Evolutionary conservation across 2,888 invertebrate species (phyloP).

Genomic region (Conomelus anceps): DNA sequence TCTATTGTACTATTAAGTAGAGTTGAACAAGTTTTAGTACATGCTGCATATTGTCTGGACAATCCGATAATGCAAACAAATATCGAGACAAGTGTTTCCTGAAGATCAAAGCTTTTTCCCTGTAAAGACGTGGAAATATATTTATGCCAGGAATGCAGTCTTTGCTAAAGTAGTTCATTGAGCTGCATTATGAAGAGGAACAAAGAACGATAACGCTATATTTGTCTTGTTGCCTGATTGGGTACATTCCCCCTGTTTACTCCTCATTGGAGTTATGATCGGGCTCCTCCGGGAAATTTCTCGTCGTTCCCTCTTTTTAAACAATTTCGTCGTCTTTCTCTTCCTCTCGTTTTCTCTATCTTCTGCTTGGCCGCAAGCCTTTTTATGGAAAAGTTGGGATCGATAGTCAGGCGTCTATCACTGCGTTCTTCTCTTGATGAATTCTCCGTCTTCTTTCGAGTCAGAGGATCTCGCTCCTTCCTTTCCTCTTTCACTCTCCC

Average conservation of each 20-base stretch:
- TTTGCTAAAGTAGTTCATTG: neutral
- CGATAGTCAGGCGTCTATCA: neutral
- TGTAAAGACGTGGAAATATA: neutral
- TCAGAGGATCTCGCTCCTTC: neutral
- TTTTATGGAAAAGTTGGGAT: neutral
- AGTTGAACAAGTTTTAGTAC: too few species aligned
- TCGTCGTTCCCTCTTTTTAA: neutral
- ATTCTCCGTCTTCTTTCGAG: neutral
- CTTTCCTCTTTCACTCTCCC: neutral
- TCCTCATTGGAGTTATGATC: neutral
- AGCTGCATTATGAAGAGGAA: neutral
- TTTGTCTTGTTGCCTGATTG: neutral
- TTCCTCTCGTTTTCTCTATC: neutral
- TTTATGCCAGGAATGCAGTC: neutral
- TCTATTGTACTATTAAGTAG: too few species aligned
- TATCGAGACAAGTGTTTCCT: neutral
- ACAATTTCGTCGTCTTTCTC: neutral
- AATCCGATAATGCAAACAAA: neutral
- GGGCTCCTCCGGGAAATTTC: neutral
- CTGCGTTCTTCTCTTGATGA: neutral
- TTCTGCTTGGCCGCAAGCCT: neutral
- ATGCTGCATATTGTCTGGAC: too few species aligned
- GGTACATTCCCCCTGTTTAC: neutral
- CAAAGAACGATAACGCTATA: too few species aligned
- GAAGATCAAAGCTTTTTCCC: neutral